These are phyloP conservation scores for Daboia siamensis DNA, from an alignment of 2,113 vertebrate genomes.

Conservation along the genomic window DNA sequence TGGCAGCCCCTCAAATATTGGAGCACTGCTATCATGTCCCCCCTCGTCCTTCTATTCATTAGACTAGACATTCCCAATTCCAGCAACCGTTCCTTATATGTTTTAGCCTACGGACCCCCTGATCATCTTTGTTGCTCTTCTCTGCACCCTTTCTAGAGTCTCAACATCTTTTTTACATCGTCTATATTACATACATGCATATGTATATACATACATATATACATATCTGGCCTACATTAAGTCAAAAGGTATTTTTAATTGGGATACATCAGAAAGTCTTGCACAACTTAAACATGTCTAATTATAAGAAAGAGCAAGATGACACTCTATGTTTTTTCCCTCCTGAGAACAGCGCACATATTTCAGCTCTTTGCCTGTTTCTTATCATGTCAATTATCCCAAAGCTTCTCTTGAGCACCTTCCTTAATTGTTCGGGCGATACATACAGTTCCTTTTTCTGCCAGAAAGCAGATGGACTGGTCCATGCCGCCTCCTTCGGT, in stretches of 20 bases:
- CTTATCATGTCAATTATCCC: background rate
- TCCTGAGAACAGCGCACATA: background rate
- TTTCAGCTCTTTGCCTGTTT: background rate
- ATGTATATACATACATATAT: background rate
- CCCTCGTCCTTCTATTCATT: too few relatives aligned
- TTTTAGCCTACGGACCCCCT: too few relatives aligned
- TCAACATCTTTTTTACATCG: too few relatives aligned
- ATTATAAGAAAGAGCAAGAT: background rate
- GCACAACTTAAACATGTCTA: background rate
- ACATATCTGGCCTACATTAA: background rate
- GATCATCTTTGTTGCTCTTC: too few relatives aligned
- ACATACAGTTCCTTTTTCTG: slow-evolving; percentile 91
- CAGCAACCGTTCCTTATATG: too few relatives aligned
- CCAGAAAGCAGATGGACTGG: slow-evolving; percentile 96
- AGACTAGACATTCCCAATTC: too few relatives aligned
- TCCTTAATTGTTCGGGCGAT: slow-evolving; percentile 5
- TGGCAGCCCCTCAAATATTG: too few relatives aligned
- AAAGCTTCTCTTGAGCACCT: slow-evolving; percentile 9
- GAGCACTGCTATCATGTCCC: too few relatives aligned
- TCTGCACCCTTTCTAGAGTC: too few relatives aligned
- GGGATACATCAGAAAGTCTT: background rate
- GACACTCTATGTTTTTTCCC: background rate
- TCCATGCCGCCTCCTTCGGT: slow-evolving; percentile 99
- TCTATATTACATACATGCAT: too few relatives aligned
- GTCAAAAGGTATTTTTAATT: background rate